Base-by-base conservation (phyloP, 2,797 vertebrate species). In the Enteromius fasciolatus region DNA sequence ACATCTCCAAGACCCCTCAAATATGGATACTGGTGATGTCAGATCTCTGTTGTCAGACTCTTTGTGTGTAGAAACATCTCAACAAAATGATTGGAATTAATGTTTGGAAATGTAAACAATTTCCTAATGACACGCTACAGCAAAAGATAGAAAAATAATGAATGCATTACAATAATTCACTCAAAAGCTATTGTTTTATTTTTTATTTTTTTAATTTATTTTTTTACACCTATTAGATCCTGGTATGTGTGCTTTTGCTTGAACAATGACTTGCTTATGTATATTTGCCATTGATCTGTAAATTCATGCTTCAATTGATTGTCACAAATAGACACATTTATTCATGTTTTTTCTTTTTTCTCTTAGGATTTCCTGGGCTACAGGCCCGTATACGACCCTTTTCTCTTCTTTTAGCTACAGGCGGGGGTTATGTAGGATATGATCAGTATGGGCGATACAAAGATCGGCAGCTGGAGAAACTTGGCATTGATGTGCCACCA, bases 381-480 rank as follows among this genome's bases (percentile, higher is more conserved):
- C 84, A 82, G 79, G 89, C 93, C 76, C 94, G 94, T 10, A 83
- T 96, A 36, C 94, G 96, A 20, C 94, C 96, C 0, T 82, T 98
- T 79, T 93, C 95, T 1, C 5, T 99, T 39, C 89, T 99, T 15
- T 81, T 99, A 54, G 93, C 91, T 14, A 94, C 96, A 0, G 96
- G 96, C 0, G 91, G 96, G 0, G 95, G 97, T 78, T 98, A 98
- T 87, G 90, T 93, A 4, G 96, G 96, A 31, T 99, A 97, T 90
- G 93, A 92, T 83, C 95, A 96, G 74, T 98, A 97, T 11, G 93
- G 93, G 33, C 93, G 89, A 31, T 94, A 96, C 87, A 94, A 90
- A 86, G 86, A 88, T 52, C 78, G 81, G 8, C 79, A 88, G 67
- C 57, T 92, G 20, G 92, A 94, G 87, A 94, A 92, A 83, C 88